A percentile compares a stretch with the other conserved stretches of the same genome.
phyloP scores from a whole-genome alignment of 2,888 invertebrate genomes.

The Apoda limacodes region DNA sequence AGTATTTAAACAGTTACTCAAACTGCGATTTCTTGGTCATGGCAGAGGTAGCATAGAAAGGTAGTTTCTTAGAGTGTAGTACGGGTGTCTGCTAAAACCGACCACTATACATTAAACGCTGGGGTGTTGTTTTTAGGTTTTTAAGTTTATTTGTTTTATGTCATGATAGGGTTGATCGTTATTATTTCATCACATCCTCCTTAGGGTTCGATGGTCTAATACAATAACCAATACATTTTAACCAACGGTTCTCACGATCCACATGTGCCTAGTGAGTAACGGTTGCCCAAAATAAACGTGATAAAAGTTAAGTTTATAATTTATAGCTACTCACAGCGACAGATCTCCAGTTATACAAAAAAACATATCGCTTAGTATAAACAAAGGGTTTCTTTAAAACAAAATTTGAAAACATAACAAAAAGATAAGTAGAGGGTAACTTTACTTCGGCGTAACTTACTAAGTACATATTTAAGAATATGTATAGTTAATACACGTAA shows the following conservation, averaged over 20 bases:
- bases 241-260: constrained; percentile 51
- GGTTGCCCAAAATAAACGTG: constrained; percentile 56
- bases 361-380: constrained; percentile 41
- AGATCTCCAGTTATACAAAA: constrained; percentile 36
- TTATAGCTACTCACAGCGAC: constrained; percentile 60
- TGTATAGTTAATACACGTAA: no score
- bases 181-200: constrained; percentile 10
- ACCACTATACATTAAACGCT: no score
- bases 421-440: no score
- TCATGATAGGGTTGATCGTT: background rate
- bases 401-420: no score
- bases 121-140: no score
- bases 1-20: no score
- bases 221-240: constrained; percentile 24
- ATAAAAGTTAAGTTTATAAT: constrained; percentile 64
- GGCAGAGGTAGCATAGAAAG: no score
- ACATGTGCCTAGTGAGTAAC: constrained; percentile 43
- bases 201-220: constrained; percentile 14
- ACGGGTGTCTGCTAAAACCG: no score
- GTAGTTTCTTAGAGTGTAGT: no score
- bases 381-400: constrained; percentile 46
- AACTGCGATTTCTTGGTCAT: no score
- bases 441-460: no score
- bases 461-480: no score
- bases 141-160: background rate